Evolutionary conservation across 1,140 invertebrate genomes (phyloP), one percentile per base, ranked within the genome.

Genomic region (Plodia interpunctella): DNA sequence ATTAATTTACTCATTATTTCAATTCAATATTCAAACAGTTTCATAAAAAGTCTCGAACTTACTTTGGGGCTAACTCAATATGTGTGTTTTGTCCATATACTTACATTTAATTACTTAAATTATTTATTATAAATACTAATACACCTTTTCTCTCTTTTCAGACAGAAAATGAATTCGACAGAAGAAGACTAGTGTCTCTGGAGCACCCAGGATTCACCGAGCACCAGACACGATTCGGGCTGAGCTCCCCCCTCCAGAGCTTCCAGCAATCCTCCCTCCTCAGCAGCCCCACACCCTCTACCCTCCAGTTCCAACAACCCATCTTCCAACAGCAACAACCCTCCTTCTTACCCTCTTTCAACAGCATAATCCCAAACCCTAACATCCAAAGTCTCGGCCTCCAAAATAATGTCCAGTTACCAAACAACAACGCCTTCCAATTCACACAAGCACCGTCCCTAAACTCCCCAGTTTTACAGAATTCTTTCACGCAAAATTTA

Each of bases 111-210:
- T n/a, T n/a, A n/a, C n/a, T n/a, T n/a, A n/a, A n/a, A 25, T 25
- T 25, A 25, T 25, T 2, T 2, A 25, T 25, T 25, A 25, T 3
- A 25, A 25, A 32, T 44, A 53, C 28, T n/a, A 25, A 5, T 53
- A 25, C 2, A 25, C 21, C 13, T 62, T 71, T 72, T 25, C 63
- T 49, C 68, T 68, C 11, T 62, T 87, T 87, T 21, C 83, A 89
- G 87, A 74, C 85, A 74, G 87, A 89, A 73, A 87, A 89, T 83
- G 84, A 89, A 49, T 89, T 76, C 77, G 87, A 89, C 50, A 75
- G 83, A 80, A 82, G 68, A 74, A 78, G 84, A 67, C 83, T 82
- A 63, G 72, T 78, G 17, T 35, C 73, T 9, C 60, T 76, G 58
- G 77, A 78, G 19, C 80, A 81, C 30, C 69, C 79, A 15, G 84